Conservation (phyloP, 1,140 invertebrate genomes). For the Brachionus angularis region DNA sequence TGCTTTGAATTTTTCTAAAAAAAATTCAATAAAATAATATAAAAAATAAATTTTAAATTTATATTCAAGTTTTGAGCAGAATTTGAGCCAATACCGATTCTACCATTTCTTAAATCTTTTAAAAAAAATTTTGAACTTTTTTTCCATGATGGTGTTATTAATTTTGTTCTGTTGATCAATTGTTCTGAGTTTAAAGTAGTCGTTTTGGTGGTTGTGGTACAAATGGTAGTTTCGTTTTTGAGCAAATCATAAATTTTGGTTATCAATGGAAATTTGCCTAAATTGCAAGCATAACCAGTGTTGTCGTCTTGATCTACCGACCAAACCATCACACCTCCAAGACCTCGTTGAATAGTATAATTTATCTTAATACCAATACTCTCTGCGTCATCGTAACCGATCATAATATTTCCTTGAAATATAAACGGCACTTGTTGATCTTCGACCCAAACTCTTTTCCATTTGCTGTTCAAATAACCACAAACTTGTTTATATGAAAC, state of each 20-base stretch:
- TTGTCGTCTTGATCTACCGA: constrained; percentile 40
- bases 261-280: constrained; percentile 43
- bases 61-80: too few relatives aligned
- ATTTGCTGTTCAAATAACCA: constrained; percentile 38
- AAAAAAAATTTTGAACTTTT: constrained; percentile 34
- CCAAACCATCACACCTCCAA: constrained; percentile 36
- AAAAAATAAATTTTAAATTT: background rate
- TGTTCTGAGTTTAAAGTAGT: background rate
- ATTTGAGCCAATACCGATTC: background rate
- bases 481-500: constrained; percentile 42
- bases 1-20: constrained; percentile 6
- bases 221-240: background rate
- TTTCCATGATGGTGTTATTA: constrained; percentile 32
- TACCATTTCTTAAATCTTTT: constrained; percentile 17
- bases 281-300: constrained; percentile 28
- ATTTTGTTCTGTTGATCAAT: background rate
- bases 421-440: constrained; percentile 65
- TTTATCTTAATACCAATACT: constrained; percentile 39
- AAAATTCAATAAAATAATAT: constrained; percentile 1
- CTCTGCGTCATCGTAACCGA: constrained; percentile 77
- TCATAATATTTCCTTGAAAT: constrained; percentile 83
- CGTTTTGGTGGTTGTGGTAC: constrained; percentile 22
- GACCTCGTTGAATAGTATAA: constrained; percentile 29
- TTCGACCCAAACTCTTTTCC: constrained; percentile 35
- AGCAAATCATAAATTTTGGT: constrained; percentile 37